Evolutionary conservation across 2,113 vertebrate species (phyloP).

Genomic region (Gavia stellata): DNA sequence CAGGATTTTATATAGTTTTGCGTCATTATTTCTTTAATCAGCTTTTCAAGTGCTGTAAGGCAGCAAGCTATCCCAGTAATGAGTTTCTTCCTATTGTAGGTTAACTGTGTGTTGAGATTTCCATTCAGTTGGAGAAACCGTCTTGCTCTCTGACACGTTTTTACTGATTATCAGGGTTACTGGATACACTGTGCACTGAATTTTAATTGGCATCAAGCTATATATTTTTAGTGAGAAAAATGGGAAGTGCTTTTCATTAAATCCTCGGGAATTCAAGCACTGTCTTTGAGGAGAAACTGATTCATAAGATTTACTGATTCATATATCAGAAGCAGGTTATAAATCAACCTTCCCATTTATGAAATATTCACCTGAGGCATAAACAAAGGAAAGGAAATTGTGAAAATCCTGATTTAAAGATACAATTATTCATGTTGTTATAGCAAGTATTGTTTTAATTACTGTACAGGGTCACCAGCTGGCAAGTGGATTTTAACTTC

Average conservation of each 20-base stretch:
- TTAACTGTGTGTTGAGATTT: conserved; percentile 69
- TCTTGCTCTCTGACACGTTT: conserved; percentile 56
- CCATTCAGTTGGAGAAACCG: conserved; percentile 56
- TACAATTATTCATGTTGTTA: conserved; percentile 47
- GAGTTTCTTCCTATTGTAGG: conserved; percentile 68
- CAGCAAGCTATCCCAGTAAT: conserved; percentile 66
- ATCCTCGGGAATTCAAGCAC: conserved; percentile 43
- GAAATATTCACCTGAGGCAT: conserved; percentile 44
- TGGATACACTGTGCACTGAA: conserved; percentile 50
- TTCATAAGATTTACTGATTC: conserved; percentile 56
- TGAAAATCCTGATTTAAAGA: conserved; percentile 40
- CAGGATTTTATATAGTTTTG: not conserved
- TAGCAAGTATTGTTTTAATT: conserved; percentile 48
- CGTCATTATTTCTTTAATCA: conserved; percentile 67
- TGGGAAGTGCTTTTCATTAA: conserved; percentile 37
- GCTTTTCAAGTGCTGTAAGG: conserved; percentile 63
- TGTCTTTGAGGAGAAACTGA: conserved; percentile 48
- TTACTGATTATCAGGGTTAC: conserved; percentile 74
- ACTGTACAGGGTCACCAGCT: conserved; percentile 22
- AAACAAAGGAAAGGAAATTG: conserved; percentile 47
- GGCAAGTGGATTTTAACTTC: conserved; percentile 59
- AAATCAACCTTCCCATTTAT: conserved; percentile 58
- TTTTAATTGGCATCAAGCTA: conserved; percentile 66
- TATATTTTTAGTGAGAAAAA: conserved; percentile 62
- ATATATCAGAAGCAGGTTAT: conserved; percentile 26